Conservation (phyloP, 2,113 vertebrate genomes). For the Phalacrocorax carbo region DNA sequence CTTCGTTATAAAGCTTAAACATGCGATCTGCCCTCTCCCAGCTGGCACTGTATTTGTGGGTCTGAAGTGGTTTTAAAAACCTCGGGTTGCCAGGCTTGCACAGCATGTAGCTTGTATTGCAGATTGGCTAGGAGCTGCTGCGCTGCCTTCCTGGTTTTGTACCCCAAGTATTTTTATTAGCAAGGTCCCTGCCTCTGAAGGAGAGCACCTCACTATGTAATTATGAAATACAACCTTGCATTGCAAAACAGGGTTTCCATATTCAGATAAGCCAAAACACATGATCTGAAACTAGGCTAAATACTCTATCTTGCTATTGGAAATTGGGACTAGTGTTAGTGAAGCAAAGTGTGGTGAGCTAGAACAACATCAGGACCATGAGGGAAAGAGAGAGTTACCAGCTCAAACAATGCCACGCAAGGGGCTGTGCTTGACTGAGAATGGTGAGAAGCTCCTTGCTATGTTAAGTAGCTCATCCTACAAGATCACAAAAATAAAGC, state of each 20-base stretch:
- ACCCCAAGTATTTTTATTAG: not conserved
- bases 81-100: constrained; percentile 24
- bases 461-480: not conserved
- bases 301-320: not conserved
- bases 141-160: not conserved
- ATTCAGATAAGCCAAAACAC: not conserved
- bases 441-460: not conserved
- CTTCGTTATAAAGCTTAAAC: constrained; percentile 45
- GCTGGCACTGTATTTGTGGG: constrained; percentile 39
- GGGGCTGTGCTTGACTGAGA: not conserved
- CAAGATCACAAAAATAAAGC: not conserved
- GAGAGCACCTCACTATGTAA: not conserved
- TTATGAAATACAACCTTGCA: not conserved
- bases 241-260: not conserved
- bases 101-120: not conserved
- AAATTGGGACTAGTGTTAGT: not conserved
- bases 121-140: not conserved
- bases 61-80: constrained; percentile 24
- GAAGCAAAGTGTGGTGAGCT: not conserved
- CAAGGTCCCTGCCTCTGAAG: not conserved
- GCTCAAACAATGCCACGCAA: not conserved
- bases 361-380: not conserved
- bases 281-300: not conserved
- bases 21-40: constrained; percentile 56
- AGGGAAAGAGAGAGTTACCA: not conserved